phyloP scores from a whole-genome alignment of 2,113 vertebrate genomes.

The Mus musculus region DNA sequence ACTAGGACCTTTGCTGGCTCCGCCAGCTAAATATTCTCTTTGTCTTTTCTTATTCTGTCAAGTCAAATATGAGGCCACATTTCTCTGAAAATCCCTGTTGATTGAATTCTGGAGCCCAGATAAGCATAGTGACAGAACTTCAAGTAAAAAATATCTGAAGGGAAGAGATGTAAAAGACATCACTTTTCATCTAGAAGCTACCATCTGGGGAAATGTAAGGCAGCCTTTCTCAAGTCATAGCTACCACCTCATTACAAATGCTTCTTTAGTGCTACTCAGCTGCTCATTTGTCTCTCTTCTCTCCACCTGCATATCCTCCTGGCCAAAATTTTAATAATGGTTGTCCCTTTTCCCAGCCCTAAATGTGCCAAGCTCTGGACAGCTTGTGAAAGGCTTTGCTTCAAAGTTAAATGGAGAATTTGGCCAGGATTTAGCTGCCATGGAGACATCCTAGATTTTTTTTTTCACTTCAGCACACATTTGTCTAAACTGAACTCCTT shows the following conservation, averaged over 20 bases:
- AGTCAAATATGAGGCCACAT: background rate
- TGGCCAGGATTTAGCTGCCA: conserved; percentile 69
- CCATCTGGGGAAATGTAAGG: conserved; percentile 60
- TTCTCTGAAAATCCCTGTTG: conserved; percentile 8
- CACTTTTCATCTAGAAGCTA: conserved; percentile 55
- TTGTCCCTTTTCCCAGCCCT: conserved; percentile 71
- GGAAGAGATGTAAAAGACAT: conserved; percentile 52
- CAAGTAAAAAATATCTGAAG: conserved; percentile 5
- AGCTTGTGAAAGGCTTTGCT: conserved; percentile 70
- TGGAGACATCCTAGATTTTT: conserved; percentile 63
- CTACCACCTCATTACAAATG: conserved; percentile 55
- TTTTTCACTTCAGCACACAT: conserved; percentile 3
- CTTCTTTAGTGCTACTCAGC: conserved; percentile 71
- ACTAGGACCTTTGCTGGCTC: background rate
- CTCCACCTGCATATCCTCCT: conserved; percentile 71
- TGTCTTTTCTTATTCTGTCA: background rate
- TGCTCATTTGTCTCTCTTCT: conserved; percentile 61
- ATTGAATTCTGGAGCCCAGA: background rate
- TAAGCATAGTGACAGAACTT: conserved; percentile 27
- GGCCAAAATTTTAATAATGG: conserved; percentile 75
- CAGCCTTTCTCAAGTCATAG: conserved; percentile 48
- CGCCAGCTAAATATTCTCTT: background rate
- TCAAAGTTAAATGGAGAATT: conserved; percentile 63
- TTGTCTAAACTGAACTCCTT: conserved; percentile 39
- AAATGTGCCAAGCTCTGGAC: conserved; percentile 68